Conservation (phyloP, 2,797 vertebrate species). For the Chloroceryle amazona region DNA sequence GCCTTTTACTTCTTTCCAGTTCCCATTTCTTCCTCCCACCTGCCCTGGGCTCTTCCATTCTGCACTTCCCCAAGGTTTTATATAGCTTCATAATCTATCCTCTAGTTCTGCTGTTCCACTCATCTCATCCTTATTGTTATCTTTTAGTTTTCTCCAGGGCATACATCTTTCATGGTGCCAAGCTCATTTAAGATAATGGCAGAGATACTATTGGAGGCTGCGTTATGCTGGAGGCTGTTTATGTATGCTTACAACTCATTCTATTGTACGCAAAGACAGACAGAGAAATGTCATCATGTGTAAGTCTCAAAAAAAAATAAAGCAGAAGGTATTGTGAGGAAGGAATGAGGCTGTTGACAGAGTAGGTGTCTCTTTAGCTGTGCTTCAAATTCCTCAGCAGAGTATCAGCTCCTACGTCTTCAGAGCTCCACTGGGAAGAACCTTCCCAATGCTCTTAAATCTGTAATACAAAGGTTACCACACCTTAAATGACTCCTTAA, state of each 20-base stretch:
- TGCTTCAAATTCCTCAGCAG: neutral
- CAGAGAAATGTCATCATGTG: slow-evolving; percentile 42
- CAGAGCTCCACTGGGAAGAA: neutral
- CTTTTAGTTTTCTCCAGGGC: neutral
- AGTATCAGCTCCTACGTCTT: neutral
- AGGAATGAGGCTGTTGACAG: slow-evolving; percentile 25
- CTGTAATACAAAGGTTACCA: neutral
- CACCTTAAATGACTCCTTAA: neutral
- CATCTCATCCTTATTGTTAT: neutral
- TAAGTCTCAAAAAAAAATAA: slow-evolving; percentile 42
- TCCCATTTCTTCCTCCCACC: neutral
- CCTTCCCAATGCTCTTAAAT: neutral
- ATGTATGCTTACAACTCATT: slow-evolving; percentile 43
- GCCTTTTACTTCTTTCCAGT: neutral
- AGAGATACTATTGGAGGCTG: neutral
- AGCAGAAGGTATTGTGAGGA: slow-evolving; percentile 44
- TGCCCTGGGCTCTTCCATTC: neutral
- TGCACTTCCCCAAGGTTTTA: neutral
- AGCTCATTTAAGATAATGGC: slow-evolving; percentile 37
- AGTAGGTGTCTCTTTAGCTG: neutral
- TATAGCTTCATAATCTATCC: neutral
- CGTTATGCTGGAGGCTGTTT: slow-evolving; percentile 44
- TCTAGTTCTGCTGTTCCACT: neutral
- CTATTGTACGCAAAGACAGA: slow-evolving; percentile 61
- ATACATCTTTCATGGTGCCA: slow-evolving; percentile 6